These are phyloP conservation scores for Bombus affinis DNA, from an alignment of 1,140 invertebrate genomes.

Conservation along the genomic window DNA sequence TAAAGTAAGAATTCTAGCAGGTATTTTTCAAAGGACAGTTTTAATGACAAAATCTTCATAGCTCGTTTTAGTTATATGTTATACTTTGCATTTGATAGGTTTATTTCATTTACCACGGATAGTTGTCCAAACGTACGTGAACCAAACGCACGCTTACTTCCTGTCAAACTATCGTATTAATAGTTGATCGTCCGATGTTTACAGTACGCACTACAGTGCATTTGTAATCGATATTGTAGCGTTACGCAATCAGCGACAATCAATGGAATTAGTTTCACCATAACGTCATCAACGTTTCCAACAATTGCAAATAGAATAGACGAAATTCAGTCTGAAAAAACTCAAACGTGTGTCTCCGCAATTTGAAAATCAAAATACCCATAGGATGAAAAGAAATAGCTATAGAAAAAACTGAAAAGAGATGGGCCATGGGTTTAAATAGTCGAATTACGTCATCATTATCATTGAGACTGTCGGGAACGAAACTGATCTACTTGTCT, in stretches of 20 bases:
- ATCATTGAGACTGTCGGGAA: too few relatives aligned
- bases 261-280: neutral
- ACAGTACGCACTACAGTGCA: neutral
- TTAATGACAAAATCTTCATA: neutral
- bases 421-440: too few relatives aligned
- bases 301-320: neutral
- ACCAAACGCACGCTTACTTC: neutral
- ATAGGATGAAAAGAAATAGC: neutral
- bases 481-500: too few relatives aligned
- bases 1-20: too few relatives aligned
- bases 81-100: neutral
- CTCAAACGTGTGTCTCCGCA: neutral
- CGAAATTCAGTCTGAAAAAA: neutral
- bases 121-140: neutral
- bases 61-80: neutral
- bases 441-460: too few relatives aligned
- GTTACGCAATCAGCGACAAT: neutral
- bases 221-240: neutral
- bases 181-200: neutral
- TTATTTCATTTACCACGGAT: neutral
- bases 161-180: constrained; percentile 3
- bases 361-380: neutral
- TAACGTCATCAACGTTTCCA: neutral
- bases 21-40: neutral
- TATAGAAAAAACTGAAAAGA: neutral